phyloP scores from a whole-genome alignment of 2,113 vertebrate species.

The Gulo gulo region DNA sequence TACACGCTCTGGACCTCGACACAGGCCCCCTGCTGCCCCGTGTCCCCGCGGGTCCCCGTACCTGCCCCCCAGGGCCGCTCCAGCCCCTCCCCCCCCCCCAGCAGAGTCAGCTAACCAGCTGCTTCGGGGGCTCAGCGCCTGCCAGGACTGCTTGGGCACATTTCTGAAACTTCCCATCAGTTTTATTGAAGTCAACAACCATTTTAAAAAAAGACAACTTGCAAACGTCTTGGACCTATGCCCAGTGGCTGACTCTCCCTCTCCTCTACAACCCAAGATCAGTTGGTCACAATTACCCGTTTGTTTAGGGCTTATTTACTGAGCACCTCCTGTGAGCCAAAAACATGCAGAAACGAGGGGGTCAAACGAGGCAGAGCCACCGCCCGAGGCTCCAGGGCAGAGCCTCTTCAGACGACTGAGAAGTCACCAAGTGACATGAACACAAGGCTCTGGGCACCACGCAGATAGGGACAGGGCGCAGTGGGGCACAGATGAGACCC shows the following conservation, averaged over 20 bases:
- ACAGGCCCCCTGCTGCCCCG: background rate
- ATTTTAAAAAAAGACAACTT: background rate
- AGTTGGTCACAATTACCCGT: no score
- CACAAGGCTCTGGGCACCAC: background rate
- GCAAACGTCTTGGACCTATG: background rate
- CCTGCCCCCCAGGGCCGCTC: no score
- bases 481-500: background rate
- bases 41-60: background rate
- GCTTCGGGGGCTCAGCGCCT: no score
- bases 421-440: background rate
- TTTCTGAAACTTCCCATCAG: background rate
- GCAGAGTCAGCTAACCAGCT: accelerated
- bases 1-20: background rate
- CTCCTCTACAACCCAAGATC: background rate
- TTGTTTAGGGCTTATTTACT: background rate
- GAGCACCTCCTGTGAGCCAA: background rate
- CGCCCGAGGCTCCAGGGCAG: background rate
- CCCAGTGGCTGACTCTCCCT: background rate
- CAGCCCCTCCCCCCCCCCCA: background rate
- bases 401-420: no score
- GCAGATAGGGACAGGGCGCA: accelerated
- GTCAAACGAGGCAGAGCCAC: background rate
- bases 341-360: background rate
- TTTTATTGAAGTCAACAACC: background rate
- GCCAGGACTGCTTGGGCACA: accelerated